Conservation (phyloP, 2,888 invertebrate genomes). For the Villa cingulata region DNA sequence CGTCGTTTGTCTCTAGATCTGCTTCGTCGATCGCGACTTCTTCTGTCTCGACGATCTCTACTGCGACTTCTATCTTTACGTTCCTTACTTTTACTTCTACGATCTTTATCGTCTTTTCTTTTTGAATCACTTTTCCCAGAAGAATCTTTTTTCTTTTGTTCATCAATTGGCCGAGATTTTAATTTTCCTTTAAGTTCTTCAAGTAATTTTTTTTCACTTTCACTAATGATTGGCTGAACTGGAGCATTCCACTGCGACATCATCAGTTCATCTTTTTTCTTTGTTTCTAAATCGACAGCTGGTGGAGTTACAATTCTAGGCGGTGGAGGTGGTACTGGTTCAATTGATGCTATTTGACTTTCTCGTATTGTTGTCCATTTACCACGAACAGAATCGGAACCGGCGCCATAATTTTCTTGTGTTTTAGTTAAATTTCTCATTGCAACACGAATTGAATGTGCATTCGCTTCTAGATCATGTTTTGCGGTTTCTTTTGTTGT, state of each 20-base stretch:
- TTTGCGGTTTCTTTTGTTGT: slow-evolving; percentile 8
- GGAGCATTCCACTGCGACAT: slow-evolving; percentile 45
- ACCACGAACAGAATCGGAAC: slow-evolving; percentile 32
- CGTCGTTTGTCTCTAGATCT: slow-evolving; percentile 13
- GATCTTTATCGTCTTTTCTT: slow-evolving; percentile 17
- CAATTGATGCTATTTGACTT: slow-evolving; percentile 17
- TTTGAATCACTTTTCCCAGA: neutral
- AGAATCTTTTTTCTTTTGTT: slow-evolving; percentile 14
- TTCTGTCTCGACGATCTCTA: slow-evolving; percentile 19
- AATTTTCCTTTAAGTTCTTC: slow-evolving; percentile 37
- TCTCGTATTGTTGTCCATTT: slow-evolving; percentile 39
- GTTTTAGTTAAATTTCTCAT: slow-evolving; percentile 47
- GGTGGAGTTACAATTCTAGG: slow-evolving; percentile 15
- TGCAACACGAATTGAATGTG: slow-evolving; percentile 48
- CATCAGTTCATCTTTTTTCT: slow-evolving; percentile 40
- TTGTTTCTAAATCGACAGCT: slow-evolving; percentile 19
- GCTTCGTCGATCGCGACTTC: slow-evolving; percentile 15
- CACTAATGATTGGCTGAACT: slow-evolving; percentile 39
- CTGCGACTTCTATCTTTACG: slow-evolving; percentile 19
- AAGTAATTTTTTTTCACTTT: slow-evolving; percentile 43
- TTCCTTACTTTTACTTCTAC: slow-evolving; percentile 21
- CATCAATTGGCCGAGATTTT: slow-evolving; percentile 25
- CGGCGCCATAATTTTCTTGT: slow-evolving; percentile 24
- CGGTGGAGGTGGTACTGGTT: slow-evolving; percentile 10
- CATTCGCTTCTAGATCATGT: slow-evolving; percentile 21